Percentiles rank a stretch among this genome's conserved stretches.
Conservation (phyloP, 2,888 invertebrate species). For the Fabriciana adippe region DNA sequence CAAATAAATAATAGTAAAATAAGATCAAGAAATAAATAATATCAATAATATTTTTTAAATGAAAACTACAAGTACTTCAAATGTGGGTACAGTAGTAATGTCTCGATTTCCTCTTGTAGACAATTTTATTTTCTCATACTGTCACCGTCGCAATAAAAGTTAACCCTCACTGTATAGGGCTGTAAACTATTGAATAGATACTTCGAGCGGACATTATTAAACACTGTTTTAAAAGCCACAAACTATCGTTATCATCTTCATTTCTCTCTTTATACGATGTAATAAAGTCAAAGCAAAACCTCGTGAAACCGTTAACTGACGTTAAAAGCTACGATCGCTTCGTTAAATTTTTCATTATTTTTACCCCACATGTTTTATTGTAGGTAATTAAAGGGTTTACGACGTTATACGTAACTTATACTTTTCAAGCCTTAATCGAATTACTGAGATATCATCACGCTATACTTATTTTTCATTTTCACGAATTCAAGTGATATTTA, state of each 20-base stretch:
- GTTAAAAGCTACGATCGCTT: constrained; percentile 28
- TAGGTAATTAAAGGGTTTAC: constrained; percentile 15
- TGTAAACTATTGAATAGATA: constrained; percentile 29
- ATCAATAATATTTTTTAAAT: no score
- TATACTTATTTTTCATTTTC: background rate
- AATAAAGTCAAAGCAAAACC: constrained; percentile 35
- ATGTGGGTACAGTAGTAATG: background rate
- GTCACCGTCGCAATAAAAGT: constrained; percentile 9
- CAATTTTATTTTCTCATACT: constrained; percentile 8
- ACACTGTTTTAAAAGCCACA: constrained; percentile 34
- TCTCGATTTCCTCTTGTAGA: background rate
- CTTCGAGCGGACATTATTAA: constrained; percentile 30
- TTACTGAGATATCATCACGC: background rate
- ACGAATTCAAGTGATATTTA: no score
- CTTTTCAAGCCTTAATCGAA: constrained; percentile 2
- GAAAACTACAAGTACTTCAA: no score
- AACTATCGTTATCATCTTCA: constrained; percentile 36
- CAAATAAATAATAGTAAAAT: no score
- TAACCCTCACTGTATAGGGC: constrained; percentile 12
- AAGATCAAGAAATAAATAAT: no score
- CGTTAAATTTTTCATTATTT: constrained; percentile 32
- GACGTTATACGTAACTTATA: constrained; percentile 3
- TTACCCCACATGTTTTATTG: constrained; percentile 16
- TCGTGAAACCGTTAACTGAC: constrained; percentile 36
- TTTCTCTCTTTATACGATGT: constrained; percentile 31